phyloP scores from a whole-genome alignment of 35 echinoderm and acorn worm species.

The Holothuria glaberrima region DNA sequence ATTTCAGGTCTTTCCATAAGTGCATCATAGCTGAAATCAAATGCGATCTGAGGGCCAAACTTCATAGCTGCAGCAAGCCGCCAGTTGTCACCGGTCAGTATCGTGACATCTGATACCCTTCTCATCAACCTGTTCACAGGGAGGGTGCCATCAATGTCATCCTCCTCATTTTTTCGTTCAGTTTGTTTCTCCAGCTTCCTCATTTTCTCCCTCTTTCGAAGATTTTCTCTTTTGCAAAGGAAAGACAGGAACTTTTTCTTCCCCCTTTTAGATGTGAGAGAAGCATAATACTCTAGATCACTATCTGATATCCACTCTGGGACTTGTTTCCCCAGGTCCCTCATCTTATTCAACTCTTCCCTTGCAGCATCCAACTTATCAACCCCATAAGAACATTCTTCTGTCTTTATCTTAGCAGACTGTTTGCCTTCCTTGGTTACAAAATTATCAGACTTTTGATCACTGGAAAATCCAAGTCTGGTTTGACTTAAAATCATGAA shows the following conservation, averaged over 20 bases:
- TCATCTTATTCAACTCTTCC: constrained; percentile 38
- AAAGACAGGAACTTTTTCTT: constrained; percentile 69
- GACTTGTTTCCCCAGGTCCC: neutral
- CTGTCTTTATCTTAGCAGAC: neutral
- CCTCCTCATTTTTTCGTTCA: neutral
- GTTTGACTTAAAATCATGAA: neutral
- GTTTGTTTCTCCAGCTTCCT: constrained; percentile 23
- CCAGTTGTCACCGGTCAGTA: constrained; percentile 57
- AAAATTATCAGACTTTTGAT: neutral
- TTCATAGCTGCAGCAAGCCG: constrained; percentile 85
- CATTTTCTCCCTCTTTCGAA: constrained; percentile 53
- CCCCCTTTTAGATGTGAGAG: constrained; percentile 54
- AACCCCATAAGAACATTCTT: too few species aligned
- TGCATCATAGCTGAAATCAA: constrained; percentile 85
- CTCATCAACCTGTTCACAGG: constrained; percentile 12
- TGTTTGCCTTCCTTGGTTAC: neutral
- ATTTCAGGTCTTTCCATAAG: constrained; percentile 69
- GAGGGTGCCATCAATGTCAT: neutral
- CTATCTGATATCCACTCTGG: constrained; percentile 68
- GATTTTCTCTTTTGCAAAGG: constrained; percentile 65
- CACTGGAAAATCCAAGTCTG: neutral
- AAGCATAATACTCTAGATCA: constrained; percentile 70
- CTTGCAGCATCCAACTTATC: constrained; percentile 8
- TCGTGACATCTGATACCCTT: neutral
- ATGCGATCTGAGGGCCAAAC: constrained; percentile 87